Evolutionary conservation across 2,113 vertebrate genomes (phyloP).

Genomic region (Hippocampus zosterae): DNA sequence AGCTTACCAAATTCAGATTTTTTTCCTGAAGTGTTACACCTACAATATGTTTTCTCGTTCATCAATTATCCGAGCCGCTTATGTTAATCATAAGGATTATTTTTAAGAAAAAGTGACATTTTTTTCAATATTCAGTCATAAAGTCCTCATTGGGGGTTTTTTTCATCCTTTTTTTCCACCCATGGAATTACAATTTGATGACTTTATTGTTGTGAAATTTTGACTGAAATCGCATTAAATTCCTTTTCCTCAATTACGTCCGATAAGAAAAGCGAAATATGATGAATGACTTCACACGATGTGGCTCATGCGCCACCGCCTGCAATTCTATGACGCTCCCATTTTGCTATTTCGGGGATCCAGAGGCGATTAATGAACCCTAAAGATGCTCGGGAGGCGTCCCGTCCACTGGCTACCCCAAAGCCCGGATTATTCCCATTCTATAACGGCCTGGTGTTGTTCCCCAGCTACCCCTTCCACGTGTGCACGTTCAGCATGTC

Average conservation of each 20-base stretch:
- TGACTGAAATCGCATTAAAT: neutral
- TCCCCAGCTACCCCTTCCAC: neutral
- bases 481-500: neutral
- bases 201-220: slow-evolving; percentile 1
- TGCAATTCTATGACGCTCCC: neutral
- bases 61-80: too few relatives aligned
- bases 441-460: neutral
- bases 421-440: neutral
- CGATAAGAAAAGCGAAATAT: neutral
- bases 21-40: too few relatives aligned
- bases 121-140: too few relatives aligned
- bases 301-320: neutral
- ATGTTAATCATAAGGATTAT: too few relatives aligned
- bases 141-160: too few relatives aligned
- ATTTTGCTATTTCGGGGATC: neutral
- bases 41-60: too few relatives aligned
- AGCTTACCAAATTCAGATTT: too few relatives aligned
- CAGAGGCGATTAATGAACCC: neutral
- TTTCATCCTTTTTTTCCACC: too few relatives aligned
- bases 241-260: too few relatives aligned
- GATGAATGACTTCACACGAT: neutral
- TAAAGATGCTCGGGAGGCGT: neutral
- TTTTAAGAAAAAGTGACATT: too few relatives aligned
- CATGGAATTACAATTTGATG: neutral
- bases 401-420: neutral